Base-by-base conservation (phyloP, 1,140 invertebrate genomes). In the Manduca sexta region DNA sequence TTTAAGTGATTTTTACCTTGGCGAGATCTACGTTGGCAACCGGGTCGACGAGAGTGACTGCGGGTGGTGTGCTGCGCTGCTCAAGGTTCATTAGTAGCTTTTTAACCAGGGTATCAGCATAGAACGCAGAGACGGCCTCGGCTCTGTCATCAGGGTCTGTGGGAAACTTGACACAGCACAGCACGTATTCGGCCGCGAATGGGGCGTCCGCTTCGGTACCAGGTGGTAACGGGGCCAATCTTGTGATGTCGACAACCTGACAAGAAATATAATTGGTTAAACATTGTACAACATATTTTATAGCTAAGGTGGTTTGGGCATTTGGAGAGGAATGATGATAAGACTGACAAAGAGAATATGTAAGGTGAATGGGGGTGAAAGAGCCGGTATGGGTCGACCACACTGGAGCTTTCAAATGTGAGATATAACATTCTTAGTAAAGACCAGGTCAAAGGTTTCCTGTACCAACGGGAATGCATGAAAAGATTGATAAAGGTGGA, bases 111-210 rank as follows among this genome's bases (percentile, higher is more conserved):
- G 93, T 92, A 56, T 92, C 88, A 47, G 88, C 87, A 7, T 64
- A 75, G 44, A 96, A 88, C n/a, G 88, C 89, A 49, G 91, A 89
- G 3, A 95, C 81, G 0, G 95, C 94, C 62, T 93, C 90, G 21
- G 91, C 89, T 52, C 90, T 89, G 66, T 94, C 92, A 49, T 98
- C 96, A 40, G 92, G 92, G 84, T 98, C 96, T 49, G 91, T 88
- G 1, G 97, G 95, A 65, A 97, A 89, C 56, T 89, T 86, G 13
- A 97, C 90, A 69, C 94, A 93, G 4, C 96, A 96, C 31, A 99
- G 80, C 3, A 86, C 84, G 74, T 96, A 98, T 75, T 98, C 95
- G 12, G 90, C 90, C 0, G 97, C 98, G 70, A 92, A 96, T 1
- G 94, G 89, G 49, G 93, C 91, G 21, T 96, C 91, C 2, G 88